Evolutionary conservation across 37 sponge, comb jelly and placozoan genomes (phyloP).

Genomic region (Eunapius fragilis): DNA sequence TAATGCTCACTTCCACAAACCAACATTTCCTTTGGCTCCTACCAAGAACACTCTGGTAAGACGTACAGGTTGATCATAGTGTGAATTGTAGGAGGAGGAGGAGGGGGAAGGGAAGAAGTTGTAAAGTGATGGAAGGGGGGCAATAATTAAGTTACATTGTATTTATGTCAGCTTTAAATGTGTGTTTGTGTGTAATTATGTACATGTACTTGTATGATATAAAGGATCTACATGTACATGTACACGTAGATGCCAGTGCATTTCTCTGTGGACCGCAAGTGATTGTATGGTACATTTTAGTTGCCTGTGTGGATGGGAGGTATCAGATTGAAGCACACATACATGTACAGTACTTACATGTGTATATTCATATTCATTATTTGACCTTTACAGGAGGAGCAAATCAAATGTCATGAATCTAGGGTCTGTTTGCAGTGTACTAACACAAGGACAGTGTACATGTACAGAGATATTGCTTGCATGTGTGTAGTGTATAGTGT

Average conservation of each 20-base stretch:
- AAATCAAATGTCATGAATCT: slow-evolving; percentile 20
- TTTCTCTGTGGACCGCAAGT: too few species aligned
- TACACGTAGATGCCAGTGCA: neutral
- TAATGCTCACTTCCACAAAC: slow-evolving; percentile 51
- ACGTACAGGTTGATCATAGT: too few species aligned
- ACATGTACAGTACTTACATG: neutral
- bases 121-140: neutral
- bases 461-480: neutral
- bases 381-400: slow-evolving; percentile 23
- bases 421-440: neutral
- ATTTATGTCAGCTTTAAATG: too few species aligned
- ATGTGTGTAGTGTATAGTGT: neutral
- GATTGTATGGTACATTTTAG: too few species aligned
- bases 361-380: neutral
- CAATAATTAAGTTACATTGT: too few species aligned
- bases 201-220: too few species aligned
- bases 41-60: slow-evolving; percentile 51
- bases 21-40: slow-evolving; percentile 73
- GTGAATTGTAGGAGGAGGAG: neutral
- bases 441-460: neutral
- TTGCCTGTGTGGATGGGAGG: too few species aligned
- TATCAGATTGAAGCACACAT: too few species aligned
- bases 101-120: neutral
- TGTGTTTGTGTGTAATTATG: too few species aligned
- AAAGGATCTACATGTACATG: neutral